Percentiles rank a stretch among this genome's conserved stretches.
These are phyloP conservation scores for Dipodomys spectabilis DNA, from an alignment of 2,113 vertebrate genomes.

Conservation along the genomic window DNA sequence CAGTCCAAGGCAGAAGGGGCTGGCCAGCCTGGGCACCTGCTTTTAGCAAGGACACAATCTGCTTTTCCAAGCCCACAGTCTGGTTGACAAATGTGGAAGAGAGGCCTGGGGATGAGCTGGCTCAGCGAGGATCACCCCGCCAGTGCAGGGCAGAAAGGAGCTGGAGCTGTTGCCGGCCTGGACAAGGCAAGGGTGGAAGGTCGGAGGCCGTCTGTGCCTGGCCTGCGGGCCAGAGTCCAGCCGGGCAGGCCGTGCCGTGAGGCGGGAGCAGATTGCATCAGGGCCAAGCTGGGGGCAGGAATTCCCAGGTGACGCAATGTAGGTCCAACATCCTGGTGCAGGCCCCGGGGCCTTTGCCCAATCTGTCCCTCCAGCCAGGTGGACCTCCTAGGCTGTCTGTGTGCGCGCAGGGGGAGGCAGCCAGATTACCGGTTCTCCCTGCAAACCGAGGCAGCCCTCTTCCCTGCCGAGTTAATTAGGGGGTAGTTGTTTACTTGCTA, in stretches of 20 bases:
- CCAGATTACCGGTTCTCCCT: too few species aligned
- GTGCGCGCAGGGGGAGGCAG: too few species aligned
- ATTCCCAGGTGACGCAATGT: not conserved
- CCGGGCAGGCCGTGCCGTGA: not conserved
- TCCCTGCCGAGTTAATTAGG: too few species aligned
- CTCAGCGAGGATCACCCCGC: not conserved
- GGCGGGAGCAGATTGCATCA: not conserved
- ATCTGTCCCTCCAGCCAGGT: too few species aligned
- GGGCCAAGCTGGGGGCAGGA: fast-evolving
- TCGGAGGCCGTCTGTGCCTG: fast-evolving
- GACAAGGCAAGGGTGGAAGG: not conserved
- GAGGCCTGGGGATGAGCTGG: not conserved
- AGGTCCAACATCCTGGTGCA: too few species aligned
- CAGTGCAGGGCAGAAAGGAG: fast-evolving
- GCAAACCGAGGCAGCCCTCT: not conserved
- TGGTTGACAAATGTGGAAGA: not conserved
- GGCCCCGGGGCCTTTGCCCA: not conserved
- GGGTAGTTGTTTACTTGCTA: too few species aligned
- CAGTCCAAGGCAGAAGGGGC: not conserved
- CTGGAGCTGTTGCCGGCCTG: not conserved
- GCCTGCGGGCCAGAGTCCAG: not conserved
- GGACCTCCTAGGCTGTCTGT: too few species aligned
- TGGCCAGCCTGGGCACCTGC: not conserved
- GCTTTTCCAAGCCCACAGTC: not conserved
- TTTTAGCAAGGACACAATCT: not conserved